These are phyloP conservation scores for Phoenicopterus ruber DNA, from an alignment of 2,113 vertebrate genomes.

Conservation along the genomic window DNA sequence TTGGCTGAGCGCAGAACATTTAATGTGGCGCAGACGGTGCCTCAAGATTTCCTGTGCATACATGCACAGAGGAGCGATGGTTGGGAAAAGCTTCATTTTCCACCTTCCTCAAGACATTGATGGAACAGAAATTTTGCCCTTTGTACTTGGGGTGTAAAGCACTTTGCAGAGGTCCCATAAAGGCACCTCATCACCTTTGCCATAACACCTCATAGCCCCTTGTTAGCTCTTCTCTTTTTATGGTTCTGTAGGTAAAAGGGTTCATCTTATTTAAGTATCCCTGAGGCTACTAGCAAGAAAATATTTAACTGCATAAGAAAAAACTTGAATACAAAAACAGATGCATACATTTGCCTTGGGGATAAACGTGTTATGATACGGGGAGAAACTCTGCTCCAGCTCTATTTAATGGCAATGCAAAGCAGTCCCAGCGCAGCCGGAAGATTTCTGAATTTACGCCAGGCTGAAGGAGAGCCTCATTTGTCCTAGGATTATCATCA, in stretches of 20 bases:
- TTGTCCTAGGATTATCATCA: neutral
- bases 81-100: neutral
- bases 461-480: neutral
- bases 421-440: neutral
- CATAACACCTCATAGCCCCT: neutral
- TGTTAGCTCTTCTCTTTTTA: neutral
- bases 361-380: neutral
- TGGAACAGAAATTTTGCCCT: neutral
- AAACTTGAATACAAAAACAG: neutral
- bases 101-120: neutral
- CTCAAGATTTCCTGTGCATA: neutral
- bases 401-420: neutral
- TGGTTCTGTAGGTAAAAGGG: neutral
- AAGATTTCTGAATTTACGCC: neutral
- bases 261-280: neutral
- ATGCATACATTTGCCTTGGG: neutral
- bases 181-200: slow-evolving; percentile 32
- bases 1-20: neutral
- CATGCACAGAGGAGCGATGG: rapidly evolving
- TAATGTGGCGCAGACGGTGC: neutral
- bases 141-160: neutral
- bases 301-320: neutral
- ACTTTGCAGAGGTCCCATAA: neutral
- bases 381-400: neutral
- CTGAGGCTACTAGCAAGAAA: slow-evolving; percentile 9